phyloP scores from a whole-genome alignment of 2,888 invertebrate genomes.

The Cybosia mesomella region DNA sequence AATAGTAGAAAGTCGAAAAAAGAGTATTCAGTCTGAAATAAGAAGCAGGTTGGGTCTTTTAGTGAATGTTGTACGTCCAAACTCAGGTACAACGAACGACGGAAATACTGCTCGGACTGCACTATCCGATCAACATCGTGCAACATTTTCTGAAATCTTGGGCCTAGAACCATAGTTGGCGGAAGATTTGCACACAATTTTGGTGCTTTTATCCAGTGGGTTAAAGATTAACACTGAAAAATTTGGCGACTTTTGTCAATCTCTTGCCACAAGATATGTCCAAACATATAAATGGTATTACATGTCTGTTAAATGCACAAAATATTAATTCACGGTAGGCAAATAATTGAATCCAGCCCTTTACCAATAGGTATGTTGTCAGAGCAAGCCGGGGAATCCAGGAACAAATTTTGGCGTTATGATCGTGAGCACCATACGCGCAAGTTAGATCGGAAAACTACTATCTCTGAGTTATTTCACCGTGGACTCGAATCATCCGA shows the following conservation, averaged over 20 bases:
- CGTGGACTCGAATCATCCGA: too few species aligned
- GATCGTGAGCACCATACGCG: too few species aligned
- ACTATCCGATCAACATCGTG: conserved; percentile 3
- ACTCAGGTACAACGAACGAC: conserved; percentile 14
- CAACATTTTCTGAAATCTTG: conserved; percentile 9
- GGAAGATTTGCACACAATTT: conserved; percentile 11
- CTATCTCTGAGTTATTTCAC: too few species aligned
- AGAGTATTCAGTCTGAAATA: conserved; percentile 2
- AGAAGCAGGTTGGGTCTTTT: conserved; percentile 6
- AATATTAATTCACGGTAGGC: conserved; percentile 6
- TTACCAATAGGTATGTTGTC: not conserved
- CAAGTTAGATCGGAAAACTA: too few species aligned
- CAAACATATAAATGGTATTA: conserved; percentile 3
- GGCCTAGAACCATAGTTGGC: not conserved
- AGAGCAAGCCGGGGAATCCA: too few species aligned
- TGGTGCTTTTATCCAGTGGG: not conserved
- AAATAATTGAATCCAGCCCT: not conserved
- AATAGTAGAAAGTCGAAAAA: conserved; percentile 8
- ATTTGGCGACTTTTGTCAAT: not conserved
- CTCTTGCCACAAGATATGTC: not conserved
- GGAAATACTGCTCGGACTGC: conserved; percentile 15
- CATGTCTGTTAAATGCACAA: not conserved
- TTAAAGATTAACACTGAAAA: not conserved
- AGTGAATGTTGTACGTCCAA: conserved; percentile 14
- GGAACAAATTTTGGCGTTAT: too few species aligned